phyloP scores from a whole-genome alignment of 2,888 invertebrate species.

The Agrochola lychnidis region DNA sequence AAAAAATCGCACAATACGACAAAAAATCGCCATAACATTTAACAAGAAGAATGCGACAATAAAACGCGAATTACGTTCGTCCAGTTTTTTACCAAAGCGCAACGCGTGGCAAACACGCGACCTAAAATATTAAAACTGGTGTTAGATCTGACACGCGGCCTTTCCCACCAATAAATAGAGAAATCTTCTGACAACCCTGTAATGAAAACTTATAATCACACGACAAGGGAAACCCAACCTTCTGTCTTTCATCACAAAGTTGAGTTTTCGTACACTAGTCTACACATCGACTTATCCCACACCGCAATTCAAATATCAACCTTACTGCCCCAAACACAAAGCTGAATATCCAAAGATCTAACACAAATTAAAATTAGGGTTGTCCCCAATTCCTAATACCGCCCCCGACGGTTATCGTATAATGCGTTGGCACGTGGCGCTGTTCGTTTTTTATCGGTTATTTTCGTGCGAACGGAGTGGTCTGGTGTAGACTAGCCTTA shows the following conservation, averaged over 20 bases:
- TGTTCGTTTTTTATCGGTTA: conserved; percentile 87
- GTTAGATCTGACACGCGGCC: conserved; percentile 90
- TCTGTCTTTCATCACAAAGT: conserved; percentile 17
- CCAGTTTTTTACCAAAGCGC: conserved; percentile 89
- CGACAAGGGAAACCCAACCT: conserved; percentile 61
- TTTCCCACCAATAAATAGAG: conserved; percentile 90
- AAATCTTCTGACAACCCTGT: conserved; percentile 84
- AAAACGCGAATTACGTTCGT: conserved; percentile 88
- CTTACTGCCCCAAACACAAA: conserved; percentile 29
- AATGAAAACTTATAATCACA: conserved; percentile 58
- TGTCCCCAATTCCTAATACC: conserved; percentile 86
- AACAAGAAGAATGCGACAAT: conserved; percentile 88
- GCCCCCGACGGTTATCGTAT: conserved; percentile 90
- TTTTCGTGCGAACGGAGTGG: conserved; percentile 88
- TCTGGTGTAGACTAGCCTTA: conserved; percentile 83
- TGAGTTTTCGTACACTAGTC: conserved; percentile 41
- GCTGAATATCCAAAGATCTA: conserved; percentile 64
- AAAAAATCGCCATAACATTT: conserved; percentile 81
- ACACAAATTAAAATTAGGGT: conserved; percentile 81
- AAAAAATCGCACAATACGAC: conserved; percentile 69
- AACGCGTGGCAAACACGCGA: conserved; percentile 85
- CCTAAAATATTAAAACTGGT: conserved; percentile 90
- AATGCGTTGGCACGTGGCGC: conserved; percentile 87
- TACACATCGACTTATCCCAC: not conserved
- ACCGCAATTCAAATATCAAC: conserved; percentile 56